These are phyloP conservation scores for Periophthalmus magnuspinnatus DNA, from an alignment of 2,797 vertebrate genomes.

Conservation along the genomic window DNA sequence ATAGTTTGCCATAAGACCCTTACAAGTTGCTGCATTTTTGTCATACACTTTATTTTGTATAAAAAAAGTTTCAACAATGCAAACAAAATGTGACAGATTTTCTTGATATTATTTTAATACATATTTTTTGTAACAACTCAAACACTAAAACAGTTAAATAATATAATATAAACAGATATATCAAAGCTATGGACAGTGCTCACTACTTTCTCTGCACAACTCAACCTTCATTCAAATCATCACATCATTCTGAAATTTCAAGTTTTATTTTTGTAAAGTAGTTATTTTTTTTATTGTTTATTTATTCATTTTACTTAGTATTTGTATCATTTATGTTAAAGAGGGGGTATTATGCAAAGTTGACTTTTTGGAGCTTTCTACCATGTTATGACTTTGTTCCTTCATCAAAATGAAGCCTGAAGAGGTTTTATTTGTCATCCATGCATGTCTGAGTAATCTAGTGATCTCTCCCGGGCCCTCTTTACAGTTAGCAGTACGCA, in stretches of 20 bases:
- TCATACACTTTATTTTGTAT: background rate
- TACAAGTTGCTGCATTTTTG: background rate
- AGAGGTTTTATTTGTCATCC: no score
- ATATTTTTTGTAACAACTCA: background rate
- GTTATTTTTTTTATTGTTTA: background rate
- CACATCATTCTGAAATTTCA: background rate
- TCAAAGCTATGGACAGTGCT: background rate
- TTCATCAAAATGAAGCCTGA: no score
- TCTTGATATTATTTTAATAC: background rate
- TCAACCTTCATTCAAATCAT: background rate
- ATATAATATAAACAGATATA: background rate
- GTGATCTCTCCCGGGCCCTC: no score
- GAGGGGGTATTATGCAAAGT: no score
- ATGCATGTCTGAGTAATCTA: no score
- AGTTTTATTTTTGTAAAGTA: background rate
- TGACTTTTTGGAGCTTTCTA: no score
- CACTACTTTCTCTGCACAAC: background rate
- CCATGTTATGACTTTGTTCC: no score
- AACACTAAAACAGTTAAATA: background rate
- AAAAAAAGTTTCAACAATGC: background rate
- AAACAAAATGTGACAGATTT: background rate
- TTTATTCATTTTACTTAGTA: background rate
- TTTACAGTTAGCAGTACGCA: no score
- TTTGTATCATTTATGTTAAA: background rate
- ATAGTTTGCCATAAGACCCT: no score